phyloP scores from a whole-genome alignment of 1,140 invertebrate genomes.

The Drosophila mojavensis region DNA sequence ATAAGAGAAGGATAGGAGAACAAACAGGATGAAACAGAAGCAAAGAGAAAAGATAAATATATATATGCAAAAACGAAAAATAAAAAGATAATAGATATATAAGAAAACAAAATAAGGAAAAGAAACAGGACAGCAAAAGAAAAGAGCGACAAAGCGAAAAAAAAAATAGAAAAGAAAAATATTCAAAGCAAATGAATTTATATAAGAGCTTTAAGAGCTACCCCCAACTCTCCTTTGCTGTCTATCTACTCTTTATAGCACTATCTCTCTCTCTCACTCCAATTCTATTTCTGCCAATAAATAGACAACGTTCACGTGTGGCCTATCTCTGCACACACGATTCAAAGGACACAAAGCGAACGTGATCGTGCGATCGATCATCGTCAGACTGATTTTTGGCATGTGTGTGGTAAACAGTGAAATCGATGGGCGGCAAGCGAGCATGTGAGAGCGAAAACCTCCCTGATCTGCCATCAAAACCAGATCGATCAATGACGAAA shows the following conservation, averaged over 20 bases:
- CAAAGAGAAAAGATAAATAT: no score
- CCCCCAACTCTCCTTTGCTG: background rate
- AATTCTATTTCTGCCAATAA: background rate
- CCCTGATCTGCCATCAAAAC: background rate
- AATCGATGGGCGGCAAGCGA: background rate
- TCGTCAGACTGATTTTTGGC: slow-evolving; percentile 53
- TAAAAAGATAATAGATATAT: no score
- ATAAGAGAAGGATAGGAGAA: no score
- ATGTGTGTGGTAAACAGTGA: slow-evolving; percentile 44
- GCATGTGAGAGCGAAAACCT: background rate
- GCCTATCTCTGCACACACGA: slow-evolving; percentile 8
- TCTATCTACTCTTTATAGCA: background rate
- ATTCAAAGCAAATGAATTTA: no score
- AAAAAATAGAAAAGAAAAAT: no score
- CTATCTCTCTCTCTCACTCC: background rate
- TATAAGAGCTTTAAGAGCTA: no score
- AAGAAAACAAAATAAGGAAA: no score
- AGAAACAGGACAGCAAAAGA: no score
- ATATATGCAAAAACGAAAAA: no score
- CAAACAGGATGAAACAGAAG: no score
- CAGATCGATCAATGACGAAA: slow-evolving; percentile 53
- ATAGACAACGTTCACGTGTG: slow-evolving; percentile 32
- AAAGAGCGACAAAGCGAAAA: no score
- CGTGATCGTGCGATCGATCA: slow-evolving; percentile 42
- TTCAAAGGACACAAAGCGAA: slow-evolving; percentile 12